phyloP scores from a whole-genome alignment of 2,797 vertebrate species.

The Pipistrellus nathusii region DNA sequence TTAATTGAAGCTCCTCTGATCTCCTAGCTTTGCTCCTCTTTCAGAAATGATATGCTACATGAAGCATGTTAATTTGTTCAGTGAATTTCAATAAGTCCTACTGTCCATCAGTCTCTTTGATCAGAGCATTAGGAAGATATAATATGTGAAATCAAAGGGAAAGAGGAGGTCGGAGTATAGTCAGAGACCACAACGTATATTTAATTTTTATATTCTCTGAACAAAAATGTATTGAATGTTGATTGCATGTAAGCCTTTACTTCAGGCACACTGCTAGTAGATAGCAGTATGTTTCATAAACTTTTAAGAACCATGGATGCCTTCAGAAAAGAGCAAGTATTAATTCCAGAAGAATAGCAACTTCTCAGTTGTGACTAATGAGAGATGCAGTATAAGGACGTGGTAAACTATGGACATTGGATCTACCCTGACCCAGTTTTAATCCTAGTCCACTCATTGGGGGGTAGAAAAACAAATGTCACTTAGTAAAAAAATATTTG shows the following conservation, averaged over 20 bases:
- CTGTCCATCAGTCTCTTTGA: conserved; percentile 59
- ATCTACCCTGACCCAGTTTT: not conserved
- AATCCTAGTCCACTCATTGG: not conserved
- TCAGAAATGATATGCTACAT: conserved; percentile 63
- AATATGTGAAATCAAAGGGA: conserved; percentile 54
- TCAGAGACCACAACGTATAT: not conserved
- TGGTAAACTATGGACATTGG: not conserved
- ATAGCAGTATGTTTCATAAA: not conserved
- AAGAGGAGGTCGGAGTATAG: conserved; percentile 11
- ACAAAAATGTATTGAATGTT: conserved; percentile 17
- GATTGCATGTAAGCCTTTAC: not conserved
- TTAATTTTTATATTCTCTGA: conserved; percentile 38
- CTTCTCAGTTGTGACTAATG: not conserved
- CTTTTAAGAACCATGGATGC: not conserved
- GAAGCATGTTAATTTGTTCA: conserved; percentile 39
- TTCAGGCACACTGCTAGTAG: not conserved
- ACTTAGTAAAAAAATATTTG: not conserved
- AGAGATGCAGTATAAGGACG: not conserved
- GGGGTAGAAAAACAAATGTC: not conserved
- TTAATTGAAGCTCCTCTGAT: conserved; percentile 45
- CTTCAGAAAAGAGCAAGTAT: conserved; percentile 34
- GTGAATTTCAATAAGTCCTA: conserved; percentile 51
- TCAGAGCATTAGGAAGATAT: conserved; percentile 21
- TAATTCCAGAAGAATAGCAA: conserved; percentile 22
- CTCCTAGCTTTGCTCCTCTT: conserved; percentile 60